phyloP scores from a whole-genome alignment of 1,140 invertebrate genomes.

The Trypoxylus dichotomus region DNA sequence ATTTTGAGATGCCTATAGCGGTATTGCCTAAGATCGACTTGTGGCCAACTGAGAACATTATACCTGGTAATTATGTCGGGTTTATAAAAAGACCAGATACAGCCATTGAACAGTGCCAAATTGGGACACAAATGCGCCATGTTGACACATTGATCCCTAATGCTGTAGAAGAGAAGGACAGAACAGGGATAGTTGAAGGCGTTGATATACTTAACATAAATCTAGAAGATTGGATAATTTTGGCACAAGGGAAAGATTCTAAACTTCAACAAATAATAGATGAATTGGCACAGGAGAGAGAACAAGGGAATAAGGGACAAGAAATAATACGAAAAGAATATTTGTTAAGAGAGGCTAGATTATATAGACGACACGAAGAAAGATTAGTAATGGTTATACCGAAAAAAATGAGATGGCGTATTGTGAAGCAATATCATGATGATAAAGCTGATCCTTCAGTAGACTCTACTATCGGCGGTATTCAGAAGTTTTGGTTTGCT shows the following conservation, averaged over 20 bases:
- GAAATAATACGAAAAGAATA: slow-evolving; percentile 29
- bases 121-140: slow-evolving; percentile 29
- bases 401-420: slow-evolving; percentile 33
- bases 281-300: slow-evolving; percentile 9
- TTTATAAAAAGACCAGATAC: background rate
- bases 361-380: slow-evolving; percentile 15
- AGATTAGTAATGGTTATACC: background rate
- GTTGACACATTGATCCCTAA: slow-evolving; percentile 37
- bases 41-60: background rate
- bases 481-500: too few species aligned
- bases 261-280: too few species aligned
- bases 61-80: slow-evolving; percentile 12
- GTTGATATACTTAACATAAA: too few species aligned
- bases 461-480: slow-evolving; percentile 34
- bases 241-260: too few species aligned
- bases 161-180: background rate
- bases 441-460: slow-evolving; percentile 32
- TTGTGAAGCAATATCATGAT: slow-evolving; percentile 35
- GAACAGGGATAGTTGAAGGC: too few species aligned
- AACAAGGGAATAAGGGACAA: slow-evolving; percentile 28
- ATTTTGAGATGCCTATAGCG: background rate
- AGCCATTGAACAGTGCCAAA: background rate
- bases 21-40: background rate
- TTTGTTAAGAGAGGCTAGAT: background rate
- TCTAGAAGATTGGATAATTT: too few species aligned